Percentiles rank a stretch among this genome's conserved stretches.
phyloP scores from a whole-genome alignment of 2,113 vertebrate genomes.

The Montifringilla adamsi region DNA sequence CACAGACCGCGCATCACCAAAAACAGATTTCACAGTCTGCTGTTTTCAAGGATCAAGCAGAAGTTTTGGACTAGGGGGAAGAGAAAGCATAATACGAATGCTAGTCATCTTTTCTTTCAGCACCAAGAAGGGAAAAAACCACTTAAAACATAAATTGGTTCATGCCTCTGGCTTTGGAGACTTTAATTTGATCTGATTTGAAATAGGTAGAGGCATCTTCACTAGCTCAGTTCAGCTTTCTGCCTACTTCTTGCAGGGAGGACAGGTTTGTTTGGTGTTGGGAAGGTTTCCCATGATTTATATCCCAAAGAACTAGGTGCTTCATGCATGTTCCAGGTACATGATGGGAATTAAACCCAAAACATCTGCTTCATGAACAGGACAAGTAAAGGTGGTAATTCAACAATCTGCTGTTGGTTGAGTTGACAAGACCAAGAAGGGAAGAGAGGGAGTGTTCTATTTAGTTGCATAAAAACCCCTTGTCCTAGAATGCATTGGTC shows the following conservation, averaged over 20 bases:
- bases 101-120: not conserved
- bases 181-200: constrained; percentile 1
- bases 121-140: not conserved
- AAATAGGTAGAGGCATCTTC: not conserved
- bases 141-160: not conserved
- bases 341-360: not conserved
- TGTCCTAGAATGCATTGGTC: not conserved
- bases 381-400: not conserved
- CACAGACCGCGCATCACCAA: not conserved
- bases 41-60: not conserved
- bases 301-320: not conserved
- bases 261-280: not conserved
- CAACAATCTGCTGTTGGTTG: not conserved
- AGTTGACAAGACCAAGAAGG: not conserved
- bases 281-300: not conserved
- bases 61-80: not conserved
- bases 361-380: not conserved
- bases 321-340: not conserved
- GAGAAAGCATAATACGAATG: not conserved
- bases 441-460: not conserved
- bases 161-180: not conserved
- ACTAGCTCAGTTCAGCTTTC: not conserved
- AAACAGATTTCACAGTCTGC: not conserved
- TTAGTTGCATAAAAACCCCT: not conserved
- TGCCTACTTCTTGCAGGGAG: not conserved